phyloP scores from a whole-genome alignment of 2,113 vertebrate species.

The Pollachius pollachius region DNA sequence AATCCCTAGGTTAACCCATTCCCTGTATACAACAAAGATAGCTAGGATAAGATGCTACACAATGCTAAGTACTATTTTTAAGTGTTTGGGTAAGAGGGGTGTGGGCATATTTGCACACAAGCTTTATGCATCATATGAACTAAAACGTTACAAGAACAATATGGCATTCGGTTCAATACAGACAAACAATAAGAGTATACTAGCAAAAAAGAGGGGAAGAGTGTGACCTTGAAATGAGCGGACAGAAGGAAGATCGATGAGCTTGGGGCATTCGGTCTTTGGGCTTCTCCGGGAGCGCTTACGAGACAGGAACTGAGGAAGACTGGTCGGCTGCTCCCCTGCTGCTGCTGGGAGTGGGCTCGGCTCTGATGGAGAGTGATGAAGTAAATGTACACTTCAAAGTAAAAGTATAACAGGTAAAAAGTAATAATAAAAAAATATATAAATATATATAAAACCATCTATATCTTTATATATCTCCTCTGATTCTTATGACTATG shows the following conservation, averaged over 20 bases:
- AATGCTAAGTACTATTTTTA: too few relatives aligned
- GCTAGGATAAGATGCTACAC: too few relatives aligned
- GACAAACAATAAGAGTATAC: not conserved
- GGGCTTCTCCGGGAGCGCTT: slow-evolving; percentile 53
- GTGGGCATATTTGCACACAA: too few relatives aligned
- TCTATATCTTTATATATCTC: not conserved
- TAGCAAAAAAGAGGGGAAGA: not conserved
- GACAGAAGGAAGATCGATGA: slow-evolving; percentile 44
- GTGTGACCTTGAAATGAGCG: slow-evolving; percentile 57
- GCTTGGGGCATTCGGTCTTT: slow-evolving; percentile 24
- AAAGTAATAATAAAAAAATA: too few relatives aligned
- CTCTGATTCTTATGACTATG: slow-evolving; percentile 18
- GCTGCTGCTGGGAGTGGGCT: slow-evolving; percentile 20
- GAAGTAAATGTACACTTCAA: not conserved
- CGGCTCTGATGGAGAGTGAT: slow-evolving; percentile 21
- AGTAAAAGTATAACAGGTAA: not conserved
- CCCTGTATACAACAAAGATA: too few relatives aligned
- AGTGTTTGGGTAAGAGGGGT: too few relatives aligned
- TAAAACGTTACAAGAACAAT: not conserved
- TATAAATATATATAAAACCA: too few relatives aligned
- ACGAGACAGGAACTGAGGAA: slow-evolving; percentile 54
- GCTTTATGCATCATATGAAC: not conserved
- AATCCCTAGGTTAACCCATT: too few relatives aligned
- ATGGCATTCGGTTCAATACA: too few relatives aligned
- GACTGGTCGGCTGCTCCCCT: slow-evolving; percentile 46